These are phyloP conservation scores for Okapia johnstoni DNA, from an alignment of 2,113 vertebrate species.

Conservation along the genomic window DNA sequence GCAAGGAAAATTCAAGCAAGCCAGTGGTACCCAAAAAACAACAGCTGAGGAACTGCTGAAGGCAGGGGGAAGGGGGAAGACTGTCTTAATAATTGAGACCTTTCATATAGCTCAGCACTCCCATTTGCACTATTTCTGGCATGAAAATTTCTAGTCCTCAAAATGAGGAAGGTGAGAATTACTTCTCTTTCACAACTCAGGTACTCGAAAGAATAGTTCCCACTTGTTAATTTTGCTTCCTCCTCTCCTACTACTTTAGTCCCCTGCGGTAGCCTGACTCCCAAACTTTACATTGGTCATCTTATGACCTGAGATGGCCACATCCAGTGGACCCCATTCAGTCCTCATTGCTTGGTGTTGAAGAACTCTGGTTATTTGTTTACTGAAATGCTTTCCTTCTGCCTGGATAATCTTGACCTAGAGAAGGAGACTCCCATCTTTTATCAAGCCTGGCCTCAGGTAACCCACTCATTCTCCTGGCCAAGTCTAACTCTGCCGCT, in stretches of 20 bases:
- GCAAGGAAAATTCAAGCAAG: neutral
- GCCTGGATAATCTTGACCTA: neutral
- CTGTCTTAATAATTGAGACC: neutral
- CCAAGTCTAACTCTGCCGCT: neutral
- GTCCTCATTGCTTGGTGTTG: neutral
- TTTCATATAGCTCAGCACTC: neutral
- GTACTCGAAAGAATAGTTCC: neutral
- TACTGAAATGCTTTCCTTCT: neutral
- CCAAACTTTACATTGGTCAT: neutral
- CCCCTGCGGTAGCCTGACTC: neutral
- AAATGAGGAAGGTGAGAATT: constrained; percentile 50
- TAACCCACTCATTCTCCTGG: neutral
- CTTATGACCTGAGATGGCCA: neutral
- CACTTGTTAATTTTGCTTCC: neutral
- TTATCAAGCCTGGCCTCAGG: neutral
- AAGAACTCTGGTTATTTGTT: neutral
- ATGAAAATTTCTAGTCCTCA: constrained; percentile 39
- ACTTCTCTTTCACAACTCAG: constrained; percentile 32
- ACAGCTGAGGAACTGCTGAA: neutral
- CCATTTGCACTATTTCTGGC: constrained; percentile 17
- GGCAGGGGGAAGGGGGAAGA: neutral
- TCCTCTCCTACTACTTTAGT: neutral
- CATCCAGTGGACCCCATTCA: neutral
- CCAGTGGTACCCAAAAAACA: neutral
- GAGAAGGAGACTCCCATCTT: neutral